Conservation (phyloP, 2,113 vertebrate species). For the Cardinalis cardinalis region DNA sequence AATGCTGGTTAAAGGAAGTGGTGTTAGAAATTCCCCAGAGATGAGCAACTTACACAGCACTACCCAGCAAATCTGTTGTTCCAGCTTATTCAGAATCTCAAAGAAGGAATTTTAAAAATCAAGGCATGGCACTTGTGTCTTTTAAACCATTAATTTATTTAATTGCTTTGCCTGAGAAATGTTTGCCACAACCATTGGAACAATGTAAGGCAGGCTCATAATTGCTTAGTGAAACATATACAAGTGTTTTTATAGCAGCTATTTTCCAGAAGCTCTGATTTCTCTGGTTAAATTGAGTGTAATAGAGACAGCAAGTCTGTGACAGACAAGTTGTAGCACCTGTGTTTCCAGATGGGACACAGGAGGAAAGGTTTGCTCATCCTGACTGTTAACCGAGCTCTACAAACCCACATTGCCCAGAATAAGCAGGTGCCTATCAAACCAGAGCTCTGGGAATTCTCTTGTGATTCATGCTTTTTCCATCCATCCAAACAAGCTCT, state of each 20-base stretch:
- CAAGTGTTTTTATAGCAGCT: not conserved
- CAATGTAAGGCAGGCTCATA: not conserved
- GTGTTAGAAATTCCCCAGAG: not conserved
- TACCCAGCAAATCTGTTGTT: not conserved
- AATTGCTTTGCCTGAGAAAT: constrained; percentile 4
- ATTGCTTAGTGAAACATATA: constrained; percentile 10
- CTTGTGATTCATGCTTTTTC: constrained; percentile 12
- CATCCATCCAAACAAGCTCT: not conserved
- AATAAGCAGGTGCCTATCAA: not conserved
- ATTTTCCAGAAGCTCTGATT: constrained; percentile 2
- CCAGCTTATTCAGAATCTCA: not conserved
- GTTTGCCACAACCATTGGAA: not conserved
- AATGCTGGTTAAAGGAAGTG: not conserved
- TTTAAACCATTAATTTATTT: constrained; percentile 29
- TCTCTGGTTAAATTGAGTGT: not conserved
- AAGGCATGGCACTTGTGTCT: not conserved
- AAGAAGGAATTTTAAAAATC: not conserved
- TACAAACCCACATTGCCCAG: not conserved
- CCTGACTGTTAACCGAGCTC: not conserved
- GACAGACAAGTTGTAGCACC: constrained; percentile 23
- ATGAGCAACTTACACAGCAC: not conserved
- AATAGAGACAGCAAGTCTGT: constrained; percentile 17
- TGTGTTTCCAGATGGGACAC: constrained; percentile 23
- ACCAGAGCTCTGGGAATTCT: constrained; percentile 13
- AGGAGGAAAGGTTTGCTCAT: not conserved